Percentiles rank a stretch among this genome's conserved stretches.
Conservation (phyloP, 1,140 invertebrate genomes). For the Drosophila hydei region DNA sequence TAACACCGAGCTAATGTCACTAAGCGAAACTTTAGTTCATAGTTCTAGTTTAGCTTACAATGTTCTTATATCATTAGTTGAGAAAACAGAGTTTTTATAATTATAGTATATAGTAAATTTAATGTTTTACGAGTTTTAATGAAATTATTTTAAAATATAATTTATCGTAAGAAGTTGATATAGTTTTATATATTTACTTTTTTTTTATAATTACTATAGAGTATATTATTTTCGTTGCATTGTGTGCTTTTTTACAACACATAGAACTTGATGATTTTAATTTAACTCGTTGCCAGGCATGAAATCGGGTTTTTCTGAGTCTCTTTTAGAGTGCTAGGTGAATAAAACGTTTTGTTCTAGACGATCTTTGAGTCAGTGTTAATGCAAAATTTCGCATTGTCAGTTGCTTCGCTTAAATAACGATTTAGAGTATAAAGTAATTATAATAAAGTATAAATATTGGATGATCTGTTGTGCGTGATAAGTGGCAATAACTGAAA, state of each 20-base stretch:
- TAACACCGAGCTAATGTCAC: conserved; percentile 5
- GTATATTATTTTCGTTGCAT: not conserved
- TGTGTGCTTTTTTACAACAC: not conserved
- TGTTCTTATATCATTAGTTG: too few relatives aligned
- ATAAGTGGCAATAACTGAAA: not conserved
- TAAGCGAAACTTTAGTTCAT: not conserved
- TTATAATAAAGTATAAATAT: not conserved
- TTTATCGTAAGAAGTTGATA: too few relatives aligned
- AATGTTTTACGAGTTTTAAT: too few relatives aligned
- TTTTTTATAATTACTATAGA: not conserved
- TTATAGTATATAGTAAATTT: too few relatives aligned
- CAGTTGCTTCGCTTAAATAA: conserved; percentile 29
- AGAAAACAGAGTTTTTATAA: too few relatives aligned
- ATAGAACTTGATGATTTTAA: conserved; percentile 40
- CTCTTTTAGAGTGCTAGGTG: conserved; percentile 37
- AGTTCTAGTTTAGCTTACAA: too few relatives aligned
- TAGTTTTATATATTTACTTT: not conserved
- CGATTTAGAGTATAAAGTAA: not conserved
- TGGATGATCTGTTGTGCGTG: conserved; percentile 2
- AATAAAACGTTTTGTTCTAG: conserved; percentile 70
- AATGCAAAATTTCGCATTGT: conserved; percentile 37
- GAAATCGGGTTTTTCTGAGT: conserved; percentile 56
- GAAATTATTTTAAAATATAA: too few relatives aligned
- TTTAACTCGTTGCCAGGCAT: conserved; percentile 40
- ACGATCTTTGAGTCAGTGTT: conserved; percentile 66